Base-by-base conservation (phyloP, 1,140 invertebrate genomes). In the Tribolium castaneum region DNA sequence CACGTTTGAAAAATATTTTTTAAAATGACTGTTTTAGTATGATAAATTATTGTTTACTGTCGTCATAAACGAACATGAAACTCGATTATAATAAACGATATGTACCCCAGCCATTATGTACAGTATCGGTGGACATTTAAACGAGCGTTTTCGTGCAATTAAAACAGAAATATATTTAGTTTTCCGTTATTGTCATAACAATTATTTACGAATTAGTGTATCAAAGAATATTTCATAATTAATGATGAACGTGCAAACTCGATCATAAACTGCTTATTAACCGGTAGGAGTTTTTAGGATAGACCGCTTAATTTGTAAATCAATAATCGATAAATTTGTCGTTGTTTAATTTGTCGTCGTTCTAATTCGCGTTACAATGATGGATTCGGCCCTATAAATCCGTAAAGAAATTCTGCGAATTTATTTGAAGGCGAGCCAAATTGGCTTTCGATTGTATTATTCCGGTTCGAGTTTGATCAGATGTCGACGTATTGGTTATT, bases 381-480 rank as follows among this genome's bases (percentile, higher is more conserved):
- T 56, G 52, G 52, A 59, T 22, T 59, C 6, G 54, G 19, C 19
- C 3, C 30, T 19, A 59, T 59, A 59, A 59, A 59, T 59, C 54
- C 22, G 16, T 10, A 10, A 59, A 19, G 54, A 56, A 56, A 14
- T 56, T 56, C 52, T 3, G 12, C 12, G 14, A 56, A 56, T 56
- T 56, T 56, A 56, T 56, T 56, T 56, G 52, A 56, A 56, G 16
- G 52, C 52, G 52, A 56, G 52, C 52, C 52, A 56, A 56, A 56
- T 56, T 56, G 52, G 52, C 52, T 56, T 56, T 16, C 52, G 52
- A 56, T 56, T 56, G 52, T 56, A 56, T 56, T 56, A 56, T 56
- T 56, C 52, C 7, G 52, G 12, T 13, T 56, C 52, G 52, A 56
- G 6, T 56, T 56, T 56, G 52, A 56, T 56, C 52, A 56, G 52